Conservation (phyloP, 2,888 invertebrate species). For the Dryadula phaetusa region DNA sequence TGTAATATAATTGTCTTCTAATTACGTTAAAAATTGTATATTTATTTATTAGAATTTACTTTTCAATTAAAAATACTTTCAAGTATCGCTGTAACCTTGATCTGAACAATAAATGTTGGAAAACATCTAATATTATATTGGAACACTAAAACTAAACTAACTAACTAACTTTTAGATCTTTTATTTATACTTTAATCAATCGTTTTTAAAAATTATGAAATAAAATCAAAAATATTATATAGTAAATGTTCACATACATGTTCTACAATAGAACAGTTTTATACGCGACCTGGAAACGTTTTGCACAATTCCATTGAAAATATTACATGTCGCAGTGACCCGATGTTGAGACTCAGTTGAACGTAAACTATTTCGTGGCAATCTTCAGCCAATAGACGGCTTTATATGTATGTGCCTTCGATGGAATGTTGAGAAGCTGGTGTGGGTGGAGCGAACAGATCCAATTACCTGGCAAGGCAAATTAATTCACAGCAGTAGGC, state of each 20-base stretch:
- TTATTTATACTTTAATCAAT: too few relatives aligned
- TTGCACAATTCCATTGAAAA: not conserved
- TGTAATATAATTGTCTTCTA: conserved; percentile 74
- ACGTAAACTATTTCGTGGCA: conserved; percentile 8
- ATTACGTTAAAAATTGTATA: conserved; percentile 75
- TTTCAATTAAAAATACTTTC: too few relatives aligned
- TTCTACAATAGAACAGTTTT: too few relatives aligned
- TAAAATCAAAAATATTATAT: too few relatives aligned
- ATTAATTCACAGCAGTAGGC: conserved; percentile 71
- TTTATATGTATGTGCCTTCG: conserved; percentile 44
- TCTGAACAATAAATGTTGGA: not conserved
- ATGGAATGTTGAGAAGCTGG: conserved; percentile 50
- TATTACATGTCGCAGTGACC: conserved; percentile 20
- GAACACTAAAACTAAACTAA: too few relatives aligned
- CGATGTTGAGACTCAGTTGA: not conserved
- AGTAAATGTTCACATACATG: not conserved
- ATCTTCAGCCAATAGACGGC: conserved; percentile 22
- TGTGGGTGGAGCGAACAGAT: conserved; percentile 67
- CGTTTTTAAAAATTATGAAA: too few relatives aligned
- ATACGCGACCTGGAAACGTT: not conserved
- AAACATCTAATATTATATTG: too few relatives aligned
- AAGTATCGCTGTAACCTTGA: not conserved
- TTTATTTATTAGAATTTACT: conserved; percentile 61
- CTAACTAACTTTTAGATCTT: too few relatives aligned
- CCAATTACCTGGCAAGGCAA: conserved; percentile 73